These are phyloP conservation scores for Stegophylla sp. DNA, from an alignment of 2,888 invertebrate species.

Conservation along the genomic window DNA sequence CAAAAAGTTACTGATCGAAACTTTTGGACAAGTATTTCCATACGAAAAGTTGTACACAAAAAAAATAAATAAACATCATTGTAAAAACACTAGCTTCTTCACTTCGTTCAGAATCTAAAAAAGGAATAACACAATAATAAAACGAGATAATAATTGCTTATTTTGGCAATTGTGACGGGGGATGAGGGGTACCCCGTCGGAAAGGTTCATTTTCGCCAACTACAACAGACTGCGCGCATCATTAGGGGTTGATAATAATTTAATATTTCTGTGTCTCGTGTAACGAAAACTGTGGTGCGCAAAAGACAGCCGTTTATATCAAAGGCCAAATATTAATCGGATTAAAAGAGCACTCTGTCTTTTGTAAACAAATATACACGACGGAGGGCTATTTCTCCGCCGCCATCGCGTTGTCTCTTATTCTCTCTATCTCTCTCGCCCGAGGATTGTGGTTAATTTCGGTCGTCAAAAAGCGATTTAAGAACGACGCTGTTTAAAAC, in stretches of 20 bases:
- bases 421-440: background rate
- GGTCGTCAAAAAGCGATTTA: slow-evolving; percentile 52
- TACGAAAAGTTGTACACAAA: no score
- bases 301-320: slow-evolving; percentile 45
- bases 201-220: slow-evolving; percentile 16
- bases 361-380: slow-evolving; percentile 53
- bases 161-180: background rate
- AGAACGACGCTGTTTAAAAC: slow-evolving; percentile 32
- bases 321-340: slow-evolving; percentile 51
- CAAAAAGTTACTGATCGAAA: no score
- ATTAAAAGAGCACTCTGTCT: slow-evolving; percentile 57
- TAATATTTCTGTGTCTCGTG: slow-evolving; percentile 38
- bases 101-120: no score
- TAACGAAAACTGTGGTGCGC: slow-evolving; percentile 31
- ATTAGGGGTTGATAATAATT: slow-evolving; percentile 38
- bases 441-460: slow-evolving; percentile 40
- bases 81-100: no score
- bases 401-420: background rate
- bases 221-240: no score
- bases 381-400: slow-evolving; percentile 14
- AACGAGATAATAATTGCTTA: no score
- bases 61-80: no score
- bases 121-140: background rate
- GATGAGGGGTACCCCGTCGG: background rate
- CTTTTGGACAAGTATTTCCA: no score